Percentiles rank a stretch among this genome's conserved stretches.
These are phyloP conservation scores for Ips typographus DNA, from an alignment of 1,140 invertebrate genomes.

Conservation along the genomic window DNA sequence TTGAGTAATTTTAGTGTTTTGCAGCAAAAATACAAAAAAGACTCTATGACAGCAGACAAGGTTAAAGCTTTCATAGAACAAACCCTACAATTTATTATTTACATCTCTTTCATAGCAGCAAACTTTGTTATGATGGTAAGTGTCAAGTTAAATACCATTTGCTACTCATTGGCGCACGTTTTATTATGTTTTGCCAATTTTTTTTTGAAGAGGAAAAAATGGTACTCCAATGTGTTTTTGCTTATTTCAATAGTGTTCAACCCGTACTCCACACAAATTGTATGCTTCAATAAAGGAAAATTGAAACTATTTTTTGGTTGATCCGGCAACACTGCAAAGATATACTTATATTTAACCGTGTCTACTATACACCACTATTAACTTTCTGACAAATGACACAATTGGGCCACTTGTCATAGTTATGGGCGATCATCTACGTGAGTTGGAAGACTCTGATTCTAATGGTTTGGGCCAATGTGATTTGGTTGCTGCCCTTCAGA, in stretches of 20 bases:
- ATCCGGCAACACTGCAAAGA: too few species aligned
- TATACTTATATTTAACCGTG: too few species aligned
- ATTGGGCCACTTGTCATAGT: slow-evolving; percentile 1
- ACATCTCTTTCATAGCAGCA: slow-evolving; percentile 15
- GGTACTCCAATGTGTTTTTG: too few species aligned
- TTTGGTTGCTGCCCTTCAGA: slow-evolving; percentile 22
- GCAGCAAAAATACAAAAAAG: slow-evolving; percentile 5
- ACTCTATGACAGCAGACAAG: slow-evolving; percentile 12
- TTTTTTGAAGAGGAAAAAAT: too few species aligned
- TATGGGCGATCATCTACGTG: slow-evolving; percentile 25
- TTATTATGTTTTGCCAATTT: too few species aligned
- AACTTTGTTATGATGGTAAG: slow-evolving; percentile 33
- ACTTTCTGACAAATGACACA: background rate
- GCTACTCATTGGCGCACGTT: too few species aligned
- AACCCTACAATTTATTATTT: slow-evolving; percentile 13
- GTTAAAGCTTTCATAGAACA: slow-evolving; percentile 8
- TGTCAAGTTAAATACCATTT: background rate
- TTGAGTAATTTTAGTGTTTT: background rate
- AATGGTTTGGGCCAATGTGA: slow-evolving; percentile 26
- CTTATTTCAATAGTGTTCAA: too few species aligned
- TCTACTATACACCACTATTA: background rate
- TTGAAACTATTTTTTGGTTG: too few species aligned
- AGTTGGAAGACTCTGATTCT: slow-evolving; percentile 22
- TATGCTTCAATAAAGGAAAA: too few species aligned
- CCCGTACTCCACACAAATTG: too few species aligned